Base-by-base conservation (phyloP, 1,140 invertebrate species). In the Saccostrea echinata region DNA sequence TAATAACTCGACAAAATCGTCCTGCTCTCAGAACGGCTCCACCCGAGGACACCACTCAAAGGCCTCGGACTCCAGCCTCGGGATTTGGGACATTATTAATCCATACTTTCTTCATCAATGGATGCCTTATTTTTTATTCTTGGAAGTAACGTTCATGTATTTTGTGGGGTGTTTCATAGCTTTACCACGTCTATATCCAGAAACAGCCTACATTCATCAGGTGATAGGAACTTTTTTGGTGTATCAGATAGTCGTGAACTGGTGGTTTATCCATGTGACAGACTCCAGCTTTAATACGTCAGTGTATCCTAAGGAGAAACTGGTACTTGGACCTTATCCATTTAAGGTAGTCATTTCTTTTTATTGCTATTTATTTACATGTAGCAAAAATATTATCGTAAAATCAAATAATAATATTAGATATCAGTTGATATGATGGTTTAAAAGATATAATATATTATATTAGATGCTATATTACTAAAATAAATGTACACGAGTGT, bases 41-140 rank as follows among this genome's bases (percentile, higher is more conserved):
- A 13, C 24, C 13, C 68, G 16, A 30, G 68, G 68, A 30, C 27
- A 33, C 24, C 68, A 76, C 27, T 30, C 24, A 30, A 27, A 76
- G 68, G 16, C 68, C 68, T 76, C 68, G 27, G 68, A 76, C 68
- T 76, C 68, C 68, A 27, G 11, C 24, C 68, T 76, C 68, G 68
- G 68, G 68, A 12, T 76, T 12, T 76, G 68, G 68, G 68, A 76
- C 13, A 76, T 76, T 18, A 33, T 76, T 18, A 76, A 76, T 33
- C 68, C 68, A 27, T 76, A 76, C 16, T 76, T 76, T 76, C 68
- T 76, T 16, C 68, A 76, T 30, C 68, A 76, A 30, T 76, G 68
- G 68, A 33, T 76, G 68, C 68, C 68, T 4, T 76, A 76, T 30
- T 76, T 76, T 76, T 30, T 76, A 13, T 76, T 76, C 33, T 27